Conservation (phyloP, 2,888 invertebrate genomes). For the Plagodis dolabraria region DNA sequence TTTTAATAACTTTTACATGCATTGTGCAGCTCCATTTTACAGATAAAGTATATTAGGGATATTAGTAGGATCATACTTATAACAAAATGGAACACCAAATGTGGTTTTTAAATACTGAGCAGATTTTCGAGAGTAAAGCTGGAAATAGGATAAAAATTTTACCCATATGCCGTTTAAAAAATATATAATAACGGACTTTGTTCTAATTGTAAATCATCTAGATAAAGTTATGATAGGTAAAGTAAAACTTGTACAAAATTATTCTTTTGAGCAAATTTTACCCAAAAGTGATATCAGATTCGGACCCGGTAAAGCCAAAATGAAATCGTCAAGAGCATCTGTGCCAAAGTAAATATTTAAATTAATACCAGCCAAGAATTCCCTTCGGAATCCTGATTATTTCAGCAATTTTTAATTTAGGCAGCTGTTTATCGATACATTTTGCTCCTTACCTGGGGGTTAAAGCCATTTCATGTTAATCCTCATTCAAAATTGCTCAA, state of each 20-base stretch:
- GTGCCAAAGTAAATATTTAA: slow-evolving; percentile 46
- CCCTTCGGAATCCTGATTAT: slow-evolving; percentile 18
- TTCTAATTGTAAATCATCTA: background rate
- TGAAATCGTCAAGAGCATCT: slow-evolving; percentile 77
- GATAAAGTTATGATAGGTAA: slow-evolving; percentile 9
- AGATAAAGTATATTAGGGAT: too few relatives aligned
- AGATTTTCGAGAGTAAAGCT: too few relatives aligned
- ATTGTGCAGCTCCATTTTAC: slow-evolving; percentile 11
- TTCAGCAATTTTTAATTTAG: slow-evolving; percentile 34
- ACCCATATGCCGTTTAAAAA: too few relatives aligned
- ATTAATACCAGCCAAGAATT: slow-evolving; percentile 18
- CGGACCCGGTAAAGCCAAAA: slow-evolving; percentile 63
- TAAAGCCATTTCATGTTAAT: slow-evolving; percentile 49
- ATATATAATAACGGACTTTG: too few relatives aligned
- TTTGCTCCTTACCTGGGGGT: slow-evolving; percentile 43
- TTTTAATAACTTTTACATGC: slow-evolving; percentile 12
- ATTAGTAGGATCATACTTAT: too few relatives aligned
- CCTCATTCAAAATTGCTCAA: slow-evolving; percentile 50
- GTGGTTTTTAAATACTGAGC: too few relatives aligned
- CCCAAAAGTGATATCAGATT: slow-evolving; percentile 21
- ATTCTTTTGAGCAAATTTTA: background rate
- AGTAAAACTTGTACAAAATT: slow-evolving; percentile 6
- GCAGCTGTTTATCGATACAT: slow-evolving; percentile 31
- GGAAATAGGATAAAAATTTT: too few relatives aligned
- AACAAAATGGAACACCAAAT: too few relatives aligned